These are phyloP conservation scores for Cliona cf. orientalis DNA, from an alignment of 37 sponge, comb jelly and placozoan genomes.

Conservation along the genomic window DNA sequence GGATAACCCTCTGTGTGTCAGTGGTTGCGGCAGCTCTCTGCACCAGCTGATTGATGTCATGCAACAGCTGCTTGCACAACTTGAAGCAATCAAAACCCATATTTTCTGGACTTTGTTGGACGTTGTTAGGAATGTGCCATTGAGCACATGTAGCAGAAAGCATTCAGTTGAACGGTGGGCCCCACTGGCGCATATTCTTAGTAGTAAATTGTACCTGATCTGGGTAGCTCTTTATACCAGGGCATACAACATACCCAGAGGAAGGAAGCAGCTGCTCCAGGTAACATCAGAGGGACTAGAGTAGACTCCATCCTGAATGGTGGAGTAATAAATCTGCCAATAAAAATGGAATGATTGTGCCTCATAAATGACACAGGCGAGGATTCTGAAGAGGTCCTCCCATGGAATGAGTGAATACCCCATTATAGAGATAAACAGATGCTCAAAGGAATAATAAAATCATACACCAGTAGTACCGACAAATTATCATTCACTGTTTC, in stretches of 20 bases:
- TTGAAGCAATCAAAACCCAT: background rate
- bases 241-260: background rate
- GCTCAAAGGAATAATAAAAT: too few relatives aligned
- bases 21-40: background rate
- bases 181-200: background rate
- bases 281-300: background rate
- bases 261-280: background rate
- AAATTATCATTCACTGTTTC: too few relatives aligned
- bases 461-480: too few relatives aligned
- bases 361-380: background rate
- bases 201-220: background rate
- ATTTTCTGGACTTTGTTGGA: background rate
- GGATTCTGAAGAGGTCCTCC: slow-evolving; percentile 1
- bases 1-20: background rate
- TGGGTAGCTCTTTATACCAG: background rate
- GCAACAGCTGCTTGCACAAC: background rate
- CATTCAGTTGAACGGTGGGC: background rate
- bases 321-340: background rate
- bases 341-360: background rate
- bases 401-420: background rate
- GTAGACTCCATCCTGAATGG: background rate
- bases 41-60: background rate
- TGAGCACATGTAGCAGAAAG: background rate
- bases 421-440: background rate
- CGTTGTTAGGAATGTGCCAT: slow-evolving; percentile 1